These are phyloP conservation scores for Craseonycteris thonglongyai DNA, from an alignment of 2,113 vertebrate species.

Conservation along the genomic window DNA sequence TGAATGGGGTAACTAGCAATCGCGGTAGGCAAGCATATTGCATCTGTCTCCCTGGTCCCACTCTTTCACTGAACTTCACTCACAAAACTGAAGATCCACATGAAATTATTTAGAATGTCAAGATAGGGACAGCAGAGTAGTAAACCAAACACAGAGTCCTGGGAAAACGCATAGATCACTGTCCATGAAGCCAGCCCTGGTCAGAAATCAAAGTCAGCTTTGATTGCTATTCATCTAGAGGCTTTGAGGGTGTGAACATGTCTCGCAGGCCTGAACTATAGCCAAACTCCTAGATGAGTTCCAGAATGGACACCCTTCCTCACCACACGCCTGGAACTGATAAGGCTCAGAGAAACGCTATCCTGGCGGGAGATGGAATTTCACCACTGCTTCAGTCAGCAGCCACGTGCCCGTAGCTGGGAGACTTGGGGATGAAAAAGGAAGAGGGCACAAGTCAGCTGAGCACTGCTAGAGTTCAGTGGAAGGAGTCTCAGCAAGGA, in stretches of 20 bases:
- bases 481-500: not conserved
- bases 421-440: not conserved
- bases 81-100: not conserved
- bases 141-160: not conserved
- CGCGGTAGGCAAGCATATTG: rapidly evolving
- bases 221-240: not conserved
- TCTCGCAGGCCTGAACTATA: not conserved
- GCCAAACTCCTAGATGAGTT: not conserved
- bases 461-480: not conserved
- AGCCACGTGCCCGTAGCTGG: rapidly evolving
- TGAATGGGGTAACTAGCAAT: not conserved
- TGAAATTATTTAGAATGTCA: not conserved
- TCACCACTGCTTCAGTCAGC: not conserved
- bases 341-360: not conserved
- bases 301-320: not conserved
- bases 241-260: not conserved
- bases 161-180: not conserved
- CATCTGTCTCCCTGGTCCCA: not conserved
- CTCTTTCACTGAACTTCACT: not conserved
- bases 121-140: not conserved
- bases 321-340: not conserved
- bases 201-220: not conserved
- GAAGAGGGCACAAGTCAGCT: not conserved
- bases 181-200: not conserved
- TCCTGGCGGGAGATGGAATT: not conserved